phyloP scores from a whole-genome alignment of 2,888 invertebrate genomes.

The Aquatica leii region DNA sequence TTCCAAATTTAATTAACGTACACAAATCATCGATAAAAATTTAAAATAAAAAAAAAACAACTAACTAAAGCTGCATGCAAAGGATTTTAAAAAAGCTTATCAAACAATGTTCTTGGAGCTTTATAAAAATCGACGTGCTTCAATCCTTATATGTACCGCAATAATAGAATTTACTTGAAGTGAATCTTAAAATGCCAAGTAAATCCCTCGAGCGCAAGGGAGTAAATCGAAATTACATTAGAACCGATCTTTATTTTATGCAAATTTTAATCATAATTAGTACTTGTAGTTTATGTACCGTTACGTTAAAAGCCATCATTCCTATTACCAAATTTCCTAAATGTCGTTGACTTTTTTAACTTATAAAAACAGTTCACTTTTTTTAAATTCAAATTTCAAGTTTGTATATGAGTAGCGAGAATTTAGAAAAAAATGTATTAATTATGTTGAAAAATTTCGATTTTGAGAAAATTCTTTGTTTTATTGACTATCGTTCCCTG shows the following conservation, averaged over 20 bases:
- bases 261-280: conserved; percentile 15
- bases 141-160: neutral
- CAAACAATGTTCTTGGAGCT: no score
- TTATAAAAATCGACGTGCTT: neutral
- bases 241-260: conserved; percentile 10
- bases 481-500: no score
- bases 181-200: neutral
- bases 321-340: conserved; percentile 10
- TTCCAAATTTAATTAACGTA: no score
- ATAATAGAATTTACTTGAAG: neutral
- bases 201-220: conserved; percentile 7
- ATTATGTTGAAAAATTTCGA: no score
- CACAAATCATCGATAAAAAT: neutral
- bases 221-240: conserved; percentile 3
- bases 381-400: no score
- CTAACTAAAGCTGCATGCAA: neutral
- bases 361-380: neutral
- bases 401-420: no score
- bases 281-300: conserved; percentile 14
- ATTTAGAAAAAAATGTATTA: no score
- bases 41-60: neutral
- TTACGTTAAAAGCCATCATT: conserved; percentile 11
- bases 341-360: conserved; percentile 9
- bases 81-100: neutral
- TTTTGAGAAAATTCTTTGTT: no score